These are phyloP conservation scores for Xylocampa areola DNA, from an alignment of 2,888 invertebrate genomes.

Conservation along the genomic window DNA sequence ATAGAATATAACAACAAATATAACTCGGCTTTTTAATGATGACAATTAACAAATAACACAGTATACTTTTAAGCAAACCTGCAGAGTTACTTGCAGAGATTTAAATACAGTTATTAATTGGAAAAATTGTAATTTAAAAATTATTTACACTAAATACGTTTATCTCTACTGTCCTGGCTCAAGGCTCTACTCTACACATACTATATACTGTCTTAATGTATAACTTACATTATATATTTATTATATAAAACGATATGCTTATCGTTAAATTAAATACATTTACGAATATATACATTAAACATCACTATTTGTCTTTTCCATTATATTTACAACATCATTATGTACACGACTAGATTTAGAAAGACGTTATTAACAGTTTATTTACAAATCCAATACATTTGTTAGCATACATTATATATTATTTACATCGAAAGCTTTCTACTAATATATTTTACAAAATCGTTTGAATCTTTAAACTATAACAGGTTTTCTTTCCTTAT, in stretches of 20 bases:
- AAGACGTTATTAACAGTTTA: slow-evolving; percentile 35
- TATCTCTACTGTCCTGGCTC: slow-evolving; percentile 81
- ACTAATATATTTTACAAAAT: slow-evolving; percentile 30
- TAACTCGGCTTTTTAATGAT: slow-evolving; percentile 1
- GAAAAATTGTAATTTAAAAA: slow-evolving; percentile 11
- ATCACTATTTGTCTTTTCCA: slow-evolving; percentile 81
- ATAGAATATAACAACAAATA: slow-evolving; percentile 27
- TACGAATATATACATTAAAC: slow-evolving; percentile 75
- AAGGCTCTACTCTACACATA: slow-evolving; percentile 72
- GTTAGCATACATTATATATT: slow-evolving; percentile 40
- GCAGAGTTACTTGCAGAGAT: slow-evolving; percentile 36
- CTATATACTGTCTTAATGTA: slow-evolving; percentile 42
- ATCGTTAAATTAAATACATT: slow-evolving; percentile 58
- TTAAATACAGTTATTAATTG: slow-evolving; percentile 27
- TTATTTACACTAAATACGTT: slow-evolving; percentile 37
- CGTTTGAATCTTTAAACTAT: slow-evolving; percentile 65
- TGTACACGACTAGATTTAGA: slow-evolving; percentile 39
- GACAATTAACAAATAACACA: slow-evolving; percentile 7
- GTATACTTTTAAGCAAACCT: slow-evolving; percentile 20
- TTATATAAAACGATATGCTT: slow-evolving; percentile 62
- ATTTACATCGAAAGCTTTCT: slow-evolving; percentile 52
- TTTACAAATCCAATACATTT: slow-evolving; percentile 48
- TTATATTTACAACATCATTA: slow-evolving; percentile 61
- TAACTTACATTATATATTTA: slow-evolving; percentile 57
- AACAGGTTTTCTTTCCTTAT: slow-evolving; percentile 81